Base-by-base conservation (phyloP, 2,888 invertebrate species). In the Cenopis cana region DNA sequence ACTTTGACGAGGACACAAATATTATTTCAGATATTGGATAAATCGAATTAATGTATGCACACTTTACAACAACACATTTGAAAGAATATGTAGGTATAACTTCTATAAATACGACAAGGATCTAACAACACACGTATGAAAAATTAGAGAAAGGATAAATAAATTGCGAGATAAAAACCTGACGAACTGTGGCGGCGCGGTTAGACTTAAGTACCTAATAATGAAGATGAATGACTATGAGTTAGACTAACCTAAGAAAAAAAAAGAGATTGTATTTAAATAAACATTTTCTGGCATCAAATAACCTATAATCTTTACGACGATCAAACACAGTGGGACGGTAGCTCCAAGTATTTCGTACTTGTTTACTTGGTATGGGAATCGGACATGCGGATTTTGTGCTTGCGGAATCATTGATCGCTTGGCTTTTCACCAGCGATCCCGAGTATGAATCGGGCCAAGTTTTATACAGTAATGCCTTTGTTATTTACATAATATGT, bases 211-310 rank as follows among this genome's bases (percentile, higher is more conserved):
- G n/a, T n/a, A n/a, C n/a, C n/a, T n/a, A n/a, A n/a, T n/a, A n/a
- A n/a, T n/a, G n/a, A n/a, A n/a, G n/a, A n/a, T n/a, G n/a, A n/a
- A n/a, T n/a, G n/a, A n/a, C n/a, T n/a, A n/a, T n/a, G n/a, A n/a
- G n/a, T n/a, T n/a, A n/a, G n/a, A 24, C 24, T 41, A 60, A 46
- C 46, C 46, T 46, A 46, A 8, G 12, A n/a, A n/a, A n/a, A n/a
- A n/a, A n/a, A n/a, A n/a, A n/a, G n/a, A n/a, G n/a, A n/a, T n/a
- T n/a, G n/a, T n/a, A n/a, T n/a, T n/a, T n/a, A n/a, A n/a, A 60
- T 5, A 60, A 24, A 60, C 20, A 0, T 60, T 59, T 46, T 38
- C 59, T 46, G 60, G n/a, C 46, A 46, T 60, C 46, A 46, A 60
- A 41, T 41, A 41, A 17, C 60, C 10, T 59, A 20, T 20, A 59